A percentile compares a stretch with the other conserved stretches of the same genome.
Evolutionary conservation across 1,140 invertebrate genomes (phyloP).

Genomic region (Musca vetustissima): DNA sequence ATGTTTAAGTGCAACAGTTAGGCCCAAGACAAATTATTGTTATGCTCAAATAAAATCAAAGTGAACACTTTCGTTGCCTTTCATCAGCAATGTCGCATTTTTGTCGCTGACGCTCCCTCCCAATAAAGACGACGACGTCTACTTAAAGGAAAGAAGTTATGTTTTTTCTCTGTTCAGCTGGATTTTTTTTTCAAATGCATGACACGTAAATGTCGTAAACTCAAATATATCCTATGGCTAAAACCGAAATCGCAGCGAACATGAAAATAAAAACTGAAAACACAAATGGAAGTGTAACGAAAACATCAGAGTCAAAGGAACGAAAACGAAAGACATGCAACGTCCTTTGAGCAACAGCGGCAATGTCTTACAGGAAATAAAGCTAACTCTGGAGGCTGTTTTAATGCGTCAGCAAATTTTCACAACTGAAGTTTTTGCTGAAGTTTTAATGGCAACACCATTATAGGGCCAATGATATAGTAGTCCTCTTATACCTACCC

Average conservation of each 20-base stretch:
- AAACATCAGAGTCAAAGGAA: background rate
- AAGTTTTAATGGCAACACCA: conserved; percentile 21
- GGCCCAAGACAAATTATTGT: conserved; percentile 16
- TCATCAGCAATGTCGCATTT: background rate
- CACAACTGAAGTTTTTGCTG: conserved; percentile 20
- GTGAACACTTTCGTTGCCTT: background rate
- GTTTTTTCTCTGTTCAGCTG: no score
- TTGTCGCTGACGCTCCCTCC: background rate
- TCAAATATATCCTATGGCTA: conserved; percentile 8
- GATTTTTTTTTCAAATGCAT: conserved; percentile 1
- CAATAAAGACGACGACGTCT: background rate
- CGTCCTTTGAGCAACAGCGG: background rate
- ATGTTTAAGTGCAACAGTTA: conserved; percentile 17
- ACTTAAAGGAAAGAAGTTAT: background rate
- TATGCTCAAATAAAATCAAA: conserved; percentile 5
- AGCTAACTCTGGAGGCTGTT: conserved; percentile 14
- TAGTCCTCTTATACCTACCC: no score
- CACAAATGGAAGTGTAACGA: no score
- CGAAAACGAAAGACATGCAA: background rate
- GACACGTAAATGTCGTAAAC: conserved; percentile 21
- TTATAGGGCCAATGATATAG: conserved; percentile 18
- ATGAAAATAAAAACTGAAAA: background rate
- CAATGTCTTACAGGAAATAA: conserved; percentile 14
- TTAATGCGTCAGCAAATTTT: conserved; percentile 22
- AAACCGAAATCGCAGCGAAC: background rate